Evolutionary conservation across 2,888 invertebrate species (phyloP).

Genomic region (Drosophila testacea): DNA sequence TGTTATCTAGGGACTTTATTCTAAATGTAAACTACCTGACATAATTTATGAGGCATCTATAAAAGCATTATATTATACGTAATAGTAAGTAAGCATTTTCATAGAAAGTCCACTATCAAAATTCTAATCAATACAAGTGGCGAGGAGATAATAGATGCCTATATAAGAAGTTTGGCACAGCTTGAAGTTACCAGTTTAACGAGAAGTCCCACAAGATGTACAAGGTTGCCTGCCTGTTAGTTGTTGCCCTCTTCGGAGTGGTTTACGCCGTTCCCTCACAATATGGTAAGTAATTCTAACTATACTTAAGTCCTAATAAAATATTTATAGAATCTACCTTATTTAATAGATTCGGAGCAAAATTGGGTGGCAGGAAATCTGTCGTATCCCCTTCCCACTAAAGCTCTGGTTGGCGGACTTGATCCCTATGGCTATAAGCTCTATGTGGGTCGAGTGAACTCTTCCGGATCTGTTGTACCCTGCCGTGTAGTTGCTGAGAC

Average conservation of each 20-base stretch:
- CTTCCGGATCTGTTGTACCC: constrained; percentile 34
- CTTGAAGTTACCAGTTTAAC: constrained; percentile 2
- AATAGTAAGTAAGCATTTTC: neutral
- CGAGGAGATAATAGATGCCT: neutral
- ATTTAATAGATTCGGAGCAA: constrained; percentile 27
- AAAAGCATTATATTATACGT: neutral
- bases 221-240: constrained; percentile 4
- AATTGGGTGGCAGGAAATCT: constrained; percentile 52
- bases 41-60: neutral
- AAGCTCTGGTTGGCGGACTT: constrained; percentile 51
- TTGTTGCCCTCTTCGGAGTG: constrained; percentile 10
- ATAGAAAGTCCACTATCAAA: neutral
- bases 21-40: neutral
- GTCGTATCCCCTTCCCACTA: constrained; percentile 37
- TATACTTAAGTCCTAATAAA: neutral
- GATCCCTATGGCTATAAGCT: constrained; percentile 53
- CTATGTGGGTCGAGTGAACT: constrained; percentile 53
- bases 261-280: constrained; percentile 12
- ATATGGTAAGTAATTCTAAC: constrained; percentile 2
- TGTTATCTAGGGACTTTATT: neutral
- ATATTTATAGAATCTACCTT: neutral
- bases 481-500: constrained; percentile 54
- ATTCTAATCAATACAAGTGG: neutral
- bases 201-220: constrained; percentile 8
- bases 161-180: neutral